Conservation (phyloP, 2,797 vertebrate genomes). For the Hipposideros larvatus region DNA sequence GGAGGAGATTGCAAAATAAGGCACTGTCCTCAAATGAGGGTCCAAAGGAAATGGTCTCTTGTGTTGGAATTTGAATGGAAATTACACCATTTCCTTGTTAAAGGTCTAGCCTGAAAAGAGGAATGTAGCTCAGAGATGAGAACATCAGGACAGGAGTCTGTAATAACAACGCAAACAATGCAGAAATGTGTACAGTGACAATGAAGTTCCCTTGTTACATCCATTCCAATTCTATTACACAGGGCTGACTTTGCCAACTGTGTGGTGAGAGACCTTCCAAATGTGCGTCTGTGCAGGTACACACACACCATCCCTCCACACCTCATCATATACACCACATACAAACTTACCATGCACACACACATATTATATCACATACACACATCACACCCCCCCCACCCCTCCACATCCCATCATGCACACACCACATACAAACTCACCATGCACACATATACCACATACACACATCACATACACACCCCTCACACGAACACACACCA, state of each 20-base stretch:
- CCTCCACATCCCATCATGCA: not conserved
- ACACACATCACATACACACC: not conserved
- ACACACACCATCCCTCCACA: not conserved
- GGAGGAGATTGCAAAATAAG: constrained; percentile 34
- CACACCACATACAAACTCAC: not conserved
- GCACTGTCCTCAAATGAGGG: not conserved
- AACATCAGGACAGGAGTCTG: not conserved
- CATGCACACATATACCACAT: not conserved
- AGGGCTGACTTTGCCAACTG: fast-evolving
- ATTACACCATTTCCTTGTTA: not conserved
- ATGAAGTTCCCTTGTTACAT: fast-evolving
- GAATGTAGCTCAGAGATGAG: not conserved
- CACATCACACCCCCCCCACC: not conserved
- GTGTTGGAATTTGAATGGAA: constrained; percentile 30
- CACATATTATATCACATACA: too few relatives aligned
- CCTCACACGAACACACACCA: not conserved
- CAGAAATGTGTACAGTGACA: not conserved
- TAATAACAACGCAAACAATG: not conserved
- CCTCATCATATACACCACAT: not conserved
- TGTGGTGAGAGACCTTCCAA: not conserved
- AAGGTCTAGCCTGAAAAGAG: not conserved
- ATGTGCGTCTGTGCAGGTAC: fast-evolving
- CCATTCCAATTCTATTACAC: not conserved
- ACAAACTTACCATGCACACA: too few relatives aligned
- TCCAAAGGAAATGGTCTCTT: constrained; percentile 53